Percentiles rank a stretch among this genome's conserved stretches.
These are phyloP conservation scores for Hypotaenidia philippensis DNA, from an alignment of 2,797 vertebrate species.

Conservation along the genomic window DNA sequence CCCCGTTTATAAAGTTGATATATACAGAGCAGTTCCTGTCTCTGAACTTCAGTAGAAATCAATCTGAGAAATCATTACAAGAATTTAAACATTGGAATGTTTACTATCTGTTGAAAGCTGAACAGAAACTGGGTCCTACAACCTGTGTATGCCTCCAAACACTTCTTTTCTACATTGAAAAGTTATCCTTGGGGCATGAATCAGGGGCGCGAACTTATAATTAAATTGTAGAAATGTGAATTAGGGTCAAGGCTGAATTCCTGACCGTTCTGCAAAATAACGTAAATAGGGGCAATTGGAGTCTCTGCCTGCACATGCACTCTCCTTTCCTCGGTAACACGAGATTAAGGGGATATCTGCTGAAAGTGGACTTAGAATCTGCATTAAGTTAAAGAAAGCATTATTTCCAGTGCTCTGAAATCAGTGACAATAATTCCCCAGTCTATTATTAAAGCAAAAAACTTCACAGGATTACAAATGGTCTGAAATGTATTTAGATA, in stretches of 20 bases:
- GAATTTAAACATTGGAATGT: neutral
- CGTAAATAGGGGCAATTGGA: neutral
- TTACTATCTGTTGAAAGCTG: neutral
- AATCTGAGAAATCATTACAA: slow-evolving; percentile 55
- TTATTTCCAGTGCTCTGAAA: neutral
- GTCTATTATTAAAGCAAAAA: neutral
- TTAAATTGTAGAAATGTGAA: neutral
- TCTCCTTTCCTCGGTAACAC: neutral
- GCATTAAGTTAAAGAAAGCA: neutral
- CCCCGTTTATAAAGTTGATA: slow-evolving; percentile 26
- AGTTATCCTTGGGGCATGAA: neutral
- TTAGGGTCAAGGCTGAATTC: neutral
- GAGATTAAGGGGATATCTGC: neutral
- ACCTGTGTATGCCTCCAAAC: neutral
- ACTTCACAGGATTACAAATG: neutral
- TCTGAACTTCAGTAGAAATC: neutral
- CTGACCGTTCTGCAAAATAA: neutral
- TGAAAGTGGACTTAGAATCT: neutral
- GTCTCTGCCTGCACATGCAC: neutral
- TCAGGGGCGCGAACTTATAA: neutral
- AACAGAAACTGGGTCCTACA: neutral
- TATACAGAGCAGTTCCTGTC: neutral
- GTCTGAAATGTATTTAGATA: neutral
- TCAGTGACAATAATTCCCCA: neutral
- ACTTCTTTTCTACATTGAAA: neutral